phyloP scores from a whole-genome alignment of 2,888 invertebrate genomes.

The Stenolophus ochropezus region DNA sequence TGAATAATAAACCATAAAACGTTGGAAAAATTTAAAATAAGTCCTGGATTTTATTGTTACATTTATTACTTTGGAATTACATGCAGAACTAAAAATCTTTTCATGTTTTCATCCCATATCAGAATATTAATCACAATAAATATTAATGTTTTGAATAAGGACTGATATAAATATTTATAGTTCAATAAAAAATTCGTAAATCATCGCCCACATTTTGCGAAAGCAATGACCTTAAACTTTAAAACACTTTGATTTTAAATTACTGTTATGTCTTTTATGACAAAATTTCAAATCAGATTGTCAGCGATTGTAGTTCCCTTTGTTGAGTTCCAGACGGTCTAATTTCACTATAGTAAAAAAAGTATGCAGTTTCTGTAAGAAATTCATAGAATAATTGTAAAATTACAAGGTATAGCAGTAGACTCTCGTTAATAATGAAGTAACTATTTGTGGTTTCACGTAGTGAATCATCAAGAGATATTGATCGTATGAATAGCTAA shows the following conservation, averaged over 20 bases:
- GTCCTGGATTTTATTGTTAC: neutral
- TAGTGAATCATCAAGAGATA: conserved; percentile 11
- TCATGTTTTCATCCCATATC: neutral
- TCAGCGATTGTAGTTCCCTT: neutral
- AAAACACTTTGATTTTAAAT: neutral
- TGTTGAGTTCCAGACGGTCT: neutral
- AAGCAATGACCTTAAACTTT: conserved; percentile 39
- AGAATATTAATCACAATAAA: neutral
- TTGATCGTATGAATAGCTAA: conserved; percentile 4
- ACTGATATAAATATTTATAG: conserved; percentile 30
- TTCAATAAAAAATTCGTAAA: conserved; percentile 3
- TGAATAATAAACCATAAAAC: no score
- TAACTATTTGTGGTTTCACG: neutral
- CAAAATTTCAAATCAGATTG: neutral
- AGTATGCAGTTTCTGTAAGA: neutral
- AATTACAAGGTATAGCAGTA: neutral
- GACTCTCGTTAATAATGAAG: conserved; percentile 5
- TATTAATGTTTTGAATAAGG: conserved; percentile 9
- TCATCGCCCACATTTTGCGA: conserved; percentile 34
- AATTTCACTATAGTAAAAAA: neutral
- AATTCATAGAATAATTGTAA: neutral
- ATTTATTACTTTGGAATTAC: neutral
- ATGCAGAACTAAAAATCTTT: neutral
- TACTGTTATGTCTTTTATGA: conserved; percentile 1
- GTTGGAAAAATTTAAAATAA: neutral